Evolutionary conservation across 2,113 vertebrate species (phyloP), one percentile per base, ranked within the genome.

Genomic region (Corydoras maculifer): DNA sequence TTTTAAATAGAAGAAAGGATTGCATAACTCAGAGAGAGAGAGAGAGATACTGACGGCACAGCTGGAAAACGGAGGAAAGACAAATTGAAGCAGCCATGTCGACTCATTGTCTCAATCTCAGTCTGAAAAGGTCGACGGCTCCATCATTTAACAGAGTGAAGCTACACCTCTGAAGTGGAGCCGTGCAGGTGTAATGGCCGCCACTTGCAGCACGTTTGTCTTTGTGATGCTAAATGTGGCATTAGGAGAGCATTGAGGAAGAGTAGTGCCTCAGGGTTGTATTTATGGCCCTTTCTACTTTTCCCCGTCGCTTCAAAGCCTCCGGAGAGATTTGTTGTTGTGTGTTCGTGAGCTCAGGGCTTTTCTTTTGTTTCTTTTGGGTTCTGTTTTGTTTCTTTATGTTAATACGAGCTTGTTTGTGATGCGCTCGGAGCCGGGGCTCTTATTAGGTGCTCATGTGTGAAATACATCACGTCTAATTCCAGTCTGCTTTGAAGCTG

Each of bases 151-250:
- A 65, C 55, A 72, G 5, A 12, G 35, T 32, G 53, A 65, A 59
- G 51, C 43, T 73, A 60, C 57, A 65, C 63, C 59, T 66, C 62
- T 65, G 62, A 62, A 73, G 43, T 3, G 70, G 57, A 60, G 66
- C 43, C 53, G 57, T 61, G 57, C 63, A 32, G 53, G 57, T 73
- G 70, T 50, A 59, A 58, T 73, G 70, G 70, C 62, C 58, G 48
- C 13, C 62, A 29, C 43, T 15, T 32, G 32, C 55, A 14, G 57
- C 12, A 8, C 4, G 2, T 18, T 25, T 25, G 18, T 63, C 48
- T 35, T 66, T 73, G 71, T 66, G 63, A 66, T 66, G 71, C 53
- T 53, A 73, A 73, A 66, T 63, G 18, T 73, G 70, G 35, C 55
- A 73, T 66, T 73, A 66, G 8, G 48, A 9, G 4, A 53, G 57